Conservation (phyloP, 2,113 vertebrate genomes). For the Globicephala melas region DNA sequence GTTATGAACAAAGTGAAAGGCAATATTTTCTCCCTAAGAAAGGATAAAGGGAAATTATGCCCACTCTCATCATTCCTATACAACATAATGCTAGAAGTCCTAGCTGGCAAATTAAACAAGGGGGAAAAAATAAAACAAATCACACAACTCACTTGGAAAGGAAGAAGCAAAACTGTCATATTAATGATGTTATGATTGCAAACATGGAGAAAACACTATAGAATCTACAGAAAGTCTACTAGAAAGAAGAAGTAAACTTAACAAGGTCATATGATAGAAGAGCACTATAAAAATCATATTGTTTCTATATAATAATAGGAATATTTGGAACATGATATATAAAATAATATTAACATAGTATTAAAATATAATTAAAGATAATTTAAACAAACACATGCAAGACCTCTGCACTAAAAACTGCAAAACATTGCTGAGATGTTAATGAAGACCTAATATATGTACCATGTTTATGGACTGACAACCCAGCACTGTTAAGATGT, state of each 20-base stretch:
- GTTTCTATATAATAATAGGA: neutral
- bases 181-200: neutral
- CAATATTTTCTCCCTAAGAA: neutral
- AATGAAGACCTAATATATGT: neutral
- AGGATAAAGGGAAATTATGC: neutral
- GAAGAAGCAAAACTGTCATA: neutral
- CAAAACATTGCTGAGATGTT: neutral
- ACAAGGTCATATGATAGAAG: neutral
- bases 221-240: neutral
- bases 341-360: neutral
- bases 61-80: neutral
- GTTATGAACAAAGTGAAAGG: neutral
- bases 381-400: neutral
- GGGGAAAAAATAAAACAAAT: too few relatives aligned
- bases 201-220: neutral
- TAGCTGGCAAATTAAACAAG: neutral
- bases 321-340: neutral
- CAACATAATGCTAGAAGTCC: neutral
- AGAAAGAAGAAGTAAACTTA: neutral
- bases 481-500: neutral
- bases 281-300: neutral
- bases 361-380: neutral
- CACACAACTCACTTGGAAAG: neutral
- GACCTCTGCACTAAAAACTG: neutral
- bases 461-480: neutral